phyloP scores from a whole-genome alignment of 2,888 invertebrate species.

The Flexamia atlantica region DNA sequence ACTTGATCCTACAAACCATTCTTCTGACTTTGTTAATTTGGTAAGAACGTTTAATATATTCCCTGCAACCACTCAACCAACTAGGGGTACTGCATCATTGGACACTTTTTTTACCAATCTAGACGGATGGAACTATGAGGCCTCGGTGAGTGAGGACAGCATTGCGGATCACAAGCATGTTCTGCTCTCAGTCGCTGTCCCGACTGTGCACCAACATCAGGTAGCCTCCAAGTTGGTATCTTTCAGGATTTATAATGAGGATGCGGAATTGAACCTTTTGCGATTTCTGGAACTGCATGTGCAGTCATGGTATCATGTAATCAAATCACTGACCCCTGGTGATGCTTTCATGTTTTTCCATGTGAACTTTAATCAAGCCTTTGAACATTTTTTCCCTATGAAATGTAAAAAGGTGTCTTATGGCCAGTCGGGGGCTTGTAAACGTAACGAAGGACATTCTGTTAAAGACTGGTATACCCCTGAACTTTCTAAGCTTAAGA shows the following conservation, averaged over 20 bases:
- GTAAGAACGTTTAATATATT: background rate
- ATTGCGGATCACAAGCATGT: conserved; percentile 22
- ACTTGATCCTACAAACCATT: background rate
- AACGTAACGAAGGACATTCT: background rate
- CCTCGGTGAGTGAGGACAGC: background rate
- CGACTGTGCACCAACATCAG: background rate
- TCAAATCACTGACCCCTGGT: background rate
- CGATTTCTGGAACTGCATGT: background rate
- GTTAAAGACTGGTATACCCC: background rate
- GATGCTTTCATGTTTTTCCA: background rate
- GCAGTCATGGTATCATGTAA: background rate
- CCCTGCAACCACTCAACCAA: background rate
- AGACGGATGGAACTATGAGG: conserved; percentile 9
- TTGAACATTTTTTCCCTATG: background rate
- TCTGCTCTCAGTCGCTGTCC: conserved; percentile 13
- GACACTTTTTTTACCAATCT: background rate
- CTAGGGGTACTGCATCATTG: conserved; percentile 7
- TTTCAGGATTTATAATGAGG: background rate
- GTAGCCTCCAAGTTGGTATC: background rate
- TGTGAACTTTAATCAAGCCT: background rate
- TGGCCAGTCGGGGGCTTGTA: background rate
- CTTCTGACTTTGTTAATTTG: conserved; percentile 1
- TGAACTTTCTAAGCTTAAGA: conserved; percentile 5
- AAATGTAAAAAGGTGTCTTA: background rate
- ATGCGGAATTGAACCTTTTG: background rate